Evolutionary conservation across 2,113 vertebrate species (phyloP).

Genomic region (Megaceryle maxima): DNA sequence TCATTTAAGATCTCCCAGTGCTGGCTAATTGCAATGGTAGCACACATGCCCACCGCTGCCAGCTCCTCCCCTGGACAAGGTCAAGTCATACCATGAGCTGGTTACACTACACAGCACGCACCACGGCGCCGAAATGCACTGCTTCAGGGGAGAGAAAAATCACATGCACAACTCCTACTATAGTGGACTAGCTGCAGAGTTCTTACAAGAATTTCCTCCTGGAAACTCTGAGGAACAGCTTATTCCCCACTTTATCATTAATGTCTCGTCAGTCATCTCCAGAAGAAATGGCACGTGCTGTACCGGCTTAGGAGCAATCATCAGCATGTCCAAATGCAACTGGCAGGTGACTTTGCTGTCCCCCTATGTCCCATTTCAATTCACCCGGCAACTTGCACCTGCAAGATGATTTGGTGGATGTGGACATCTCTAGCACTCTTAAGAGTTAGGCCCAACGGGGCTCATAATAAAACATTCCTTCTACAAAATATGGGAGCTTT

Average conservation of each 20-base stretch:
- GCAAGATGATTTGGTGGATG: neutral
- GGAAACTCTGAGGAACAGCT: neutral
- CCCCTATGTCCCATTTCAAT: neutral
- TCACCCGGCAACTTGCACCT: neutral
- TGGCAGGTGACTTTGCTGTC: neutral
- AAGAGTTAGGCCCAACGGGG: neutral
- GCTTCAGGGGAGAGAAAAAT: neutral
- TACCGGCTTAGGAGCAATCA: neutral
- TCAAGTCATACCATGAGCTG: neutral
- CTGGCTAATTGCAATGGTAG: neutral
- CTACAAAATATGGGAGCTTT: neutral
- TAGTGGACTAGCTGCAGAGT: neutral
- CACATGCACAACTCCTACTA: neutral
- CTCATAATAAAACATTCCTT: neutral
- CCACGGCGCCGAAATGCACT: neutral
- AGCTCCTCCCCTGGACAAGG: neutral
- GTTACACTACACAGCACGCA: no score
- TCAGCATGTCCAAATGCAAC: neutral
- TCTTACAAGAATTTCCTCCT: neutral
- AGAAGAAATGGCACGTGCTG: neutral
- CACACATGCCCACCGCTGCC: neutral
- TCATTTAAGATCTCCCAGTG: neutral
- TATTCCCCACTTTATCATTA: neutral
- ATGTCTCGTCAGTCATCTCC: neutral
- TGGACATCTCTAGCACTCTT: neutral